Evolutionary conservation across 2,888 invertebrate genomes (phyloP).

Genomic region (Amphipoea lucens): DNA sequence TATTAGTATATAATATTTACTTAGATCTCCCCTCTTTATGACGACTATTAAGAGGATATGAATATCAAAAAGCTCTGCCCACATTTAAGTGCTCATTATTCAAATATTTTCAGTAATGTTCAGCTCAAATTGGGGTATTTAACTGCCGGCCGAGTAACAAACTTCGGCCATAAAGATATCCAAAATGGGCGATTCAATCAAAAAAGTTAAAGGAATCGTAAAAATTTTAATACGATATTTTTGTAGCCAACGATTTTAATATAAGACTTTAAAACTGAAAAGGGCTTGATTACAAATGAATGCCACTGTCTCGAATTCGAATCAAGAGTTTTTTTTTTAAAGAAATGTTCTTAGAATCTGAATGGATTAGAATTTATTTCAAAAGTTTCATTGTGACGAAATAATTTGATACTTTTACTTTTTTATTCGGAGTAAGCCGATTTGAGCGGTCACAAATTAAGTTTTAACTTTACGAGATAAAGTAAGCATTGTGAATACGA

Average conservation of each 20-base stretch:
- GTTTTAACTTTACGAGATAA: neutral
- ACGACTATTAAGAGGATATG: slow-evolving; percentile 51
- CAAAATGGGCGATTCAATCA: slow-evolving; percentile 65
- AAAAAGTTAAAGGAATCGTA: slow-evolving; percentile 61
- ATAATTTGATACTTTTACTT: slow-evolving; percentile 34
- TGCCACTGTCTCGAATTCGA: slow-evolving; percentile 39
- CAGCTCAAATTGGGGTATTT: slow-evolving; percentile 59
- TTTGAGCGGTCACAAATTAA: slow-evolving; percentile 7
- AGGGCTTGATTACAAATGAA: slow-evolving; percentile 54
- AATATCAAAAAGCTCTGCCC: slow-evolving; percentile 54
- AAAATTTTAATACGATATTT: slow-evolving; percentile 58
- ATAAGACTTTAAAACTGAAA: slow-evolving; percentile 50
- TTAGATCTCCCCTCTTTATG: slow-evolving; percentile 29
- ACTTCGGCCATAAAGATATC: slow-evolving; percentile 63
- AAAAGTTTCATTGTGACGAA: slow-evolving; percentile 34
- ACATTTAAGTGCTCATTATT: slow-evolving; percentile 55
- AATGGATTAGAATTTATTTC: slow-evolving; percentile 37
- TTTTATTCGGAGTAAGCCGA: slow-evolving; percentile 18
- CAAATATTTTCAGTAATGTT: slow-evolving; percentile 64
- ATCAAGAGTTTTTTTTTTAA: slow-evolving; percentile 23
- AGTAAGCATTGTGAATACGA: slow-evolving; percentile 21
- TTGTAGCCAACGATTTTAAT: slow-evolving; percentile 49
- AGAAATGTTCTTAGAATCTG: slow-evolving; percentile 3
- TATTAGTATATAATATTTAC: slow-evolving; percentile 40
- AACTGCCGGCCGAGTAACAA: slow-evolving; percentile 60